Evolutionary conservation across 2,888 invertebrate genomes (phyloP).

Genomic region (Acanthosoma haemorrhoidale): DNA sequence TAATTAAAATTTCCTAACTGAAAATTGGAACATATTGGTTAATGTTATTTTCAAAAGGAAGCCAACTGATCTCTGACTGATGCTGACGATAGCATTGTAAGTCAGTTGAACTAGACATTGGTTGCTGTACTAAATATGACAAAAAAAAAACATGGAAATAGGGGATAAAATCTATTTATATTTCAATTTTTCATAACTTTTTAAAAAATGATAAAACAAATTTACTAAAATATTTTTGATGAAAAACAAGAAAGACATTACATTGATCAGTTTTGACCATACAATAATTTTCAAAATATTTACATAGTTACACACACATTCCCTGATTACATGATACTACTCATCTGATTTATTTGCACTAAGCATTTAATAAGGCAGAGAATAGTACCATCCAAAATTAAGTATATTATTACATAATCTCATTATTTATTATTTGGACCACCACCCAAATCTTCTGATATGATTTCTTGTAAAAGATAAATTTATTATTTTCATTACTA

Average conservation of each 20-base stretch:
- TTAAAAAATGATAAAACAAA: background rate
- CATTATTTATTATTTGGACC: background rate
- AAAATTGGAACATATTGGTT: too few relatives aligned
- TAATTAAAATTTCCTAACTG: too few relatives aligned
- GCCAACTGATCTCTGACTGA: too few relatives aligned
- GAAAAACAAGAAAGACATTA: conserved; percentile 12
- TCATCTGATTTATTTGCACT: background rate
- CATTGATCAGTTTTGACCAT: background rate
- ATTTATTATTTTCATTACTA: conserved; percentile 8
- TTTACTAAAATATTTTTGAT: background rate
- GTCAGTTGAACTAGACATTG: too few relatives aligned
- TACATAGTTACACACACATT: background rate
- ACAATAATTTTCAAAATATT: background rate
- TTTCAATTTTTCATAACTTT: background rate
- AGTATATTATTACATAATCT: background rate
- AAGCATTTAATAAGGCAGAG: background rate
- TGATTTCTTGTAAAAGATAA: conserved; percentile 23
- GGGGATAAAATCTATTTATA: too few relatives aligned
- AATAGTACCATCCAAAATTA: background rate
- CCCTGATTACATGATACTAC: background rate
- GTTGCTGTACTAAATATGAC: too few relatives aligned
- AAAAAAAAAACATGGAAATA: too few relatives aligned
- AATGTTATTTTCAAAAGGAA: too few relatives aligned
- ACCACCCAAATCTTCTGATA: conserved; percentile 16
- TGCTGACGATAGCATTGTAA: too few relatives aligned